These are phyloP conservation scores for Nyctereutes procyonoides DNA, from an alignment of 2,113 vertebrate species.

Conservation along the genomic window DNA sequence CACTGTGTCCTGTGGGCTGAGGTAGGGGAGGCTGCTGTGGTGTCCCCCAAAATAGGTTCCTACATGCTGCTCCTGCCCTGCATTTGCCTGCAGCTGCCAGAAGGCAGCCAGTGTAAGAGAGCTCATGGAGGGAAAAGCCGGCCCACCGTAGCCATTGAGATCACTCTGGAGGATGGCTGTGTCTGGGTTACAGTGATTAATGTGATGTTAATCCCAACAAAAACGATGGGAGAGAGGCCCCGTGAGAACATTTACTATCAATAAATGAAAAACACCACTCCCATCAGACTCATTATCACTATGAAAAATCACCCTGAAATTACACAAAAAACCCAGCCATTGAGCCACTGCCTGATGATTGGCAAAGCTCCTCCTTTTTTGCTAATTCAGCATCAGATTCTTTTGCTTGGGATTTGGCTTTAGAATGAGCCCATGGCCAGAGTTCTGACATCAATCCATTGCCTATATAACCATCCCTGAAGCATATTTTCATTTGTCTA, in stretches of 20 bases:
- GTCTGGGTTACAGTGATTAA: conserved; percentile 62
- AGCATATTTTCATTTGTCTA: neutral
- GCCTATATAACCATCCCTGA: neutral
- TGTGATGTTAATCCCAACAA: conserved; percentile 59
- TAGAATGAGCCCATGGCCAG: neutral
- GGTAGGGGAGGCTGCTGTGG: neutral
- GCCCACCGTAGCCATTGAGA: neutral
- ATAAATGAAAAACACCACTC: conserved; percentile 49
- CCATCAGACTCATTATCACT: conserved; percentile 56
- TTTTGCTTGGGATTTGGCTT: neutral
- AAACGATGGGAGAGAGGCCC: conserved; percentile 3
- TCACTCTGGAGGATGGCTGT: conserved; percentile 51
- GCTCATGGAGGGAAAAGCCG: neutral
- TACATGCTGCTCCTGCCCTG: neutral
- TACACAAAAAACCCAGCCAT: neutral
- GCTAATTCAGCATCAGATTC: neutral
- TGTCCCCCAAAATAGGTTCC: neutral
- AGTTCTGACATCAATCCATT: neutral
- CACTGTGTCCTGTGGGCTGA: neutral
- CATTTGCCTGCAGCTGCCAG: neutral
- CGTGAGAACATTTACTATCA: conserved; percentile 60
- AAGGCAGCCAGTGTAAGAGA: neutral
- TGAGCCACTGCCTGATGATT: neutral
- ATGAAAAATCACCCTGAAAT: conserved; percentile 65
- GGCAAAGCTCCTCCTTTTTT: neutral